Evolutionary conservation across 2,113 vertebrate genomes (phyloP).

Genomic region (Nothoprocta pentlandii): DNA sequence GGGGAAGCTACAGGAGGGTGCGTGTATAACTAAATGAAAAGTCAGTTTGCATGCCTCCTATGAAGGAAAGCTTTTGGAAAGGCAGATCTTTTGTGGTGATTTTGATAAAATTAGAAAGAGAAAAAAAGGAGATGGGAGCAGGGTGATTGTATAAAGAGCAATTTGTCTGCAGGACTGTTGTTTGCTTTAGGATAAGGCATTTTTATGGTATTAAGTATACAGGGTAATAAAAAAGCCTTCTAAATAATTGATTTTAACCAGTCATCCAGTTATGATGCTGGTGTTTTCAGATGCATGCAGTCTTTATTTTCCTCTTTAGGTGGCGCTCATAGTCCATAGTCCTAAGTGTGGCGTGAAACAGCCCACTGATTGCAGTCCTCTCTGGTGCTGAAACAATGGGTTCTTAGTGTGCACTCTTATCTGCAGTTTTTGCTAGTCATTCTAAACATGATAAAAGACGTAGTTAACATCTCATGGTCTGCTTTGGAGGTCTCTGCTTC

Average conservation of each 20-base stretch:
- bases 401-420: neutral
- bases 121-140: neutral
- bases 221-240: neutral
- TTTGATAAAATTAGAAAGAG: neutral
- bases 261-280: neutral
- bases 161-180: neutral
- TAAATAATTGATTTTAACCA: neutral
- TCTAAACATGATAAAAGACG: neutral
- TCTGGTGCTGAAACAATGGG: neutral
- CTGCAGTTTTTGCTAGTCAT: neutral
- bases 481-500: neutral
- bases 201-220: neutral
- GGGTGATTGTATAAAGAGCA: neutral
- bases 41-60: fast-evolving
- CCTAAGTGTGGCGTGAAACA: neutral
- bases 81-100: neutral
- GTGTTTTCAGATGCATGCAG: neutral
- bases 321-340: neutral
- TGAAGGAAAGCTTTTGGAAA: neutral
- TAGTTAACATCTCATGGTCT: neutral
- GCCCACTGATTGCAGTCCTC: neutral
- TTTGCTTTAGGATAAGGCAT: neutral
- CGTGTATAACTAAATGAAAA: neutral
- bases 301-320: conserved; percentile 30
- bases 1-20: too few species aligned